These are phyloP conservation scores for Papilio elwesi DNA, from an alignment of 2,888 invertebrate genomes.

Conservation along the genomic window DNA sequence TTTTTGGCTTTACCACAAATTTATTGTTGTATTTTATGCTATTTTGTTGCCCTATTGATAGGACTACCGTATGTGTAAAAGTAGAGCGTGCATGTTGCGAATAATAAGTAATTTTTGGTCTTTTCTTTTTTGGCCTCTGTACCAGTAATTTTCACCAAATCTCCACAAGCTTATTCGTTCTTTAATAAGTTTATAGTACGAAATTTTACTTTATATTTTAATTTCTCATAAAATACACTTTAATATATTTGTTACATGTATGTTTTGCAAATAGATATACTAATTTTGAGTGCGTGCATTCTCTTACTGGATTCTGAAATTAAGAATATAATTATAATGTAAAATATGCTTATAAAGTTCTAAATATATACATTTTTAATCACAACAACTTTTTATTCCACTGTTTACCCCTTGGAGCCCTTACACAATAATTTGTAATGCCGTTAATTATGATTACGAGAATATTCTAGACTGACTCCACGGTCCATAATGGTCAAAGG, in stretches of 20 bases:
- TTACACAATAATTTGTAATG: constrained; percentile 43
- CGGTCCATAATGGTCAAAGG: background rate
- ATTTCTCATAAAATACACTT: constrained; percentile 34
- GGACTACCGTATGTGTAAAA: constrained; percentile 72
- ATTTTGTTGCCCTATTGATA: constrained; percentile 77
- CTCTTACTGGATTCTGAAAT: constrained; percentile 21
- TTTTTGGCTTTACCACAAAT: constrained; percentile 72
- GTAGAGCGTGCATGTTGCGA: constrained; percentile 66
- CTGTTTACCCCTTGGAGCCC: constrained; percentile 41
- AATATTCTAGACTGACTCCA: constrained; percentile 68
- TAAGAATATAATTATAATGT: constrained; percentile 23
- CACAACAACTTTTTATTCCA: constrained; percentile 49
- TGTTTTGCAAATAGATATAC: constrained; percentile 31
- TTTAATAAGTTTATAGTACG: constrained; percentile 17
- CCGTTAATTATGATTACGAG: constrained; percentile 48
- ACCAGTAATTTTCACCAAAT: constrained; percentile 40
- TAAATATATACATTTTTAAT: constrained; percentile 43
- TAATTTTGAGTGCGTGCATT: constrained; percentile 30
- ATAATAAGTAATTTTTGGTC: constrained; percentile 61
- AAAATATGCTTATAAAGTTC: constrained; percentile 29
- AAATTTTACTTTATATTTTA: constrained; percentile 23
- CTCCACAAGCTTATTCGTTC: constrained; percentile 31
- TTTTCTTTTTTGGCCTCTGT: constrained; percentile 77
- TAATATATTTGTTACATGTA: constrained; percentile 16
- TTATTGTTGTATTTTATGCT: constrained; percentile 69